A percentile compares a stretch with the other conserved stretches of the same genome.
These are phyloP conservation scores for Ochropacha duplaris DNA, from an alignment of 2,888 invertebrate genomes.

Conservation along the genomic window DNA sequence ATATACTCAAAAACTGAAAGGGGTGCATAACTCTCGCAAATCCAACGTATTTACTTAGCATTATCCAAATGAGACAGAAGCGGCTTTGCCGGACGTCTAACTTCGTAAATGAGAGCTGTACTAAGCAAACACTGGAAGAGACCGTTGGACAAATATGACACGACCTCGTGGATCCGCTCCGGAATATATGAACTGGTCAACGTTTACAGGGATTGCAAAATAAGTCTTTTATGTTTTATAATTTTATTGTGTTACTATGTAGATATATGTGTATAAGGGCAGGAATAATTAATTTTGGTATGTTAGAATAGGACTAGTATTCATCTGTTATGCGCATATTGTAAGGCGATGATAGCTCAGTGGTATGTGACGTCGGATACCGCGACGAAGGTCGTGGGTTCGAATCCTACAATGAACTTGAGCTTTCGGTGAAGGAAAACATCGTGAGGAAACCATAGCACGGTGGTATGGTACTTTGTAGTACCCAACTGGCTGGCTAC, in stretches of 20 bases:
- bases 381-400: too few species aligned
- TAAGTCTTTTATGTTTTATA: neutral
- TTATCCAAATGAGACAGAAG: conserved; percentile 71
- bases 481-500: too few species aligned
- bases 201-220: neutral
- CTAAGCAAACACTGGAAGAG: conserved; percentile 58
- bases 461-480: too few species aligned
- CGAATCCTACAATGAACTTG: too few species aligned
- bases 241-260: neutral
- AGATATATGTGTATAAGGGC: too few species aligned
- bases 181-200: neutral
- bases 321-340: too few species aligned
- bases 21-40: conserved; percentile 33
- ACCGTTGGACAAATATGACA: conserved; percentile 40
- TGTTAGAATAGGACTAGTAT: too few species aligned
- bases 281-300: too few species aligned
- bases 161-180: conserved; percentile 33
- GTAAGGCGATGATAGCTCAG: too few species aligned
- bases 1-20: conserved; percentile 32
- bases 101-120: conserved; percentile 72
- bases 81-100: conserved; percentile 61
- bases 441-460: too few species aligned
- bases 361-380: too few species aligned
- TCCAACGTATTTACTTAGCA: conserved; percentile 62
- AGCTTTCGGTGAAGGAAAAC: too few species aligned